These are phyloP conservation scores for Promerops cafer DNA, from an alignment of 2,113 vertebrate species.

Conservation along the genomic window DNA sequence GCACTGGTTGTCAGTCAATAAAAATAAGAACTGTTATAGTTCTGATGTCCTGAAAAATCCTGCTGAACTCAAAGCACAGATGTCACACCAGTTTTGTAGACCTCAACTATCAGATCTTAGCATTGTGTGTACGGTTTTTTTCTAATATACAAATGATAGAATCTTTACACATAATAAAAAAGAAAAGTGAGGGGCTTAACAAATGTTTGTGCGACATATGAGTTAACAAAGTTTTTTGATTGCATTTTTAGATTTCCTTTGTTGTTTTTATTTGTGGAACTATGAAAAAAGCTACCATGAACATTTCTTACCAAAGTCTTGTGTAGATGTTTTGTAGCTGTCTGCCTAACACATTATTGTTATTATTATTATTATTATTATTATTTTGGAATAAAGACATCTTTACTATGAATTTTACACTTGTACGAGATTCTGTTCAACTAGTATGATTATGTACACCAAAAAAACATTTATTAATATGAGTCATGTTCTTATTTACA, in stretches of 20 bases:
- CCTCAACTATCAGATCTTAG: slow-evolving; percentile 61
- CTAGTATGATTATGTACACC: not conserved
- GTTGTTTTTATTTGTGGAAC: slow-evolving; percentile 67
- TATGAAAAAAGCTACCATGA: slow-evolving; percentile 77
- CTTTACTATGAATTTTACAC: slow-evolving; percentile 80
- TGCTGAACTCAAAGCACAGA: slow-evolving; percentile 78
- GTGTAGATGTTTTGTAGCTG: slow-evolving; percentile 86
- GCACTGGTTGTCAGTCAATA: slow-evolving; percentile 60
- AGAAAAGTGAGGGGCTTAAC: slow-evolving; percentile 37
- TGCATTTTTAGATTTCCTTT: slow-evolving; percentile 57
- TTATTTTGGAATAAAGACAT: slow-evolving; percentile 90
- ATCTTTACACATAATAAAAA: slow-evolving; percentile 42
- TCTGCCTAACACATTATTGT: slow-evolving; percentile 77
- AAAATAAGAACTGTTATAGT: slow-evolving; percentile 62
- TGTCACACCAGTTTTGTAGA: slow-evolving; percentile 79
- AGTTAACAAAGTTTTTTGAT: slow-evolving; percentile 28
- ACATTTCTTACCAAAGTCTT: slow-evolving; percentile 89
- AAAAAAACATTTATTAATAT: not conserved
- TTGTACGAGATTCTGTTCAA: slow-evolving; percentile 1
- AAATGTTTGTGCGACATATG: slow-evolving; percentile 55
- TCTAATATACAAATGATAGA: slow-evolving; percentile 65
- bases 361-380: slow-evolving; percentile 76
- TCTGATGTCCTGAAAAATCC: slow-evolving; percentile 49
- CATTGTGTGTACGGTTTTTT: slow-evolving; percentile 63
- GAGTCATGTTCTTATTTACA: not conserved